Conservation (phyloP, 2,888 invertebrate genomes). For the Euclidia mi region DNA sequence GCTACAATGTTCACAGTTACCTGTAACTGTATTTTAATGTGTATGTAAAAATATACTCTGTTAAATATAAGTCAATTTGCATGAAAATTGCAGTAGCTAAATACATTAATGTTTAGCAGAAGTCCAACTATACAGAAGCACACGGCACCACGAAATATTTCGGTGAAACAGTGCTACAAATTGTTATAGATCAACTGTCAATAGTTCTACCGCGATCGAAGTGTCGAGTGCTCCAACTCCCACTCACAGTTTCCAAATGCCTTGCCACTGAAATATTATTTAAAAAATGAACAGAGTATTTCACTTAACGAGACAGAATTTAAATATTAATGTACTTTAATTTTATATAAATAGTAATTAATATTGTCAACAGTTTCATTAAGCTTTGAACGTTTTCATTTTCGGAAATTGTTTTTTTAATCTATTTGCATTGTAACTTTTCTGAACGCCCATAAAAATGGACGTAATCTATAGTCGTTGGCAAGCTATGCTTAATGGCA, state of each 20-base stretch:
- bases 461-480: neutral
- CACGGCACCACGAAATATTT: neutral
- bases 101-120: no score
- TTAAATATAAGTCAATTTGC: no score
- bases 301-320: conserved; percentile 11
- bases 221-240: neutral
- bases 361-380: conserved; percentile 39
- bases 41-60: no score
- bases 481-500: neutral
- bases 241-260: neutral
- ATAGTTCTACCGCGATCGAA: conserved; percentile 13
- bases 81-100: no score
- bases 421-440: neutral
- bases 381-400: conserved; percentile 15
- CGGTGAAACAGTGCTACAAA: conserved; percentile 21
- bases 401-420: conserved; percentile 5
- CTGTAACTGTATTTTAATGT: no score
- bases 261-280: conserved; percentile 1
- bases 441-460: neutral
- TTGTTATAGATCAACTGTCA: conserved; percentile 41
- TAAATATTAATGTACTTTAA: conserved; percentile 35
- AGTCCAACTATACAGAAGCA: neutral
- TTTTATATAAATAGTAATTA: conserved; percentile 46
- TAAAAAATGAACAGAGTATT: conserved; percentile 6
- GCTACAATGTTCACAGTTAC: no score